Percentiles rank a stretch among this genome's conserved stretches.
Conservation (phyloP, 2,888 invertebrate species). For the Agonopterix subpropinquella region DNA sequence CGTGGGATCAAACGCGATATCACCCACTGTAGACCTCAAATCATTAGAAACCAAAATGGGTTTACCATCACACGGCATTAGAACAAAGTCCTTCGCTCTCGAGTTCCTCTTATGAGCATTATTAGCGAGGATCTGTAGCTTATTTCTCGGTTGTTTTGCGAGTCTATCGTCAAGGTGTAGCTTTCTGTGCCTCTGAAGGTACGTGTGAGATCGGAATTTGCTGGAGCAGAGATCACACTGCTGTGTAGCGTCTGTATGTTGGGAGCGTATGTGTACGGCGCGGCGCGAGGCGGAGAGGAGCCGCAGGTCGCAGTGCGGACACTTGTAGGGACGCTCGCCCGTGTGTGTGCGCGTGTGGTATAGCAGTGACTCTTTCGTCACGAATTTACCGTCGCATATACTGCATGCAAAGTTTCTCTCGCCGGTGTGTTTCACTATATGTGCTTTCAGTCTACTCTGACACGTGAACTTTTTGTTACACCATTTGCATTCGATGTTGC, state of each 20-base stretch:
- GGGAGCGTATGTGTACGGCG: constrained; percentile 45
- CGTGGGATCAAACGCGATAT: no score
- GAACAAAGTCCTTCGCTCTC: background rate
- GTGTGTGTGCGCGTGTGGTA: constrained; percentile 62
- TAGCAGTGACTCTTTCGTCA: constrained; percentile 51
- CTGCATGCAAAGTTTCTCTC: constrained; percentile 51
- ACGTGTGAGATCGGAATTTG: constrained; percentile 37
- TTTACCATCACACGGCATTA: background rate
- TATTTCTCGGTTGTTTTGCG: background rate
- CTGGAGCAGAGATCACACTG: constrained; percentile 45
- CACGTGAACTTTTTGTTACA: constrained; percentile 60
- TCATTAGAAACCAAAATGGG: no score
- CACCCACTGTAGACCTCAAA: no score
- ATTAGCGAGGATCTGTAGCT: background rate
- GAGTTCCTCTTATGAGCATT: background rate
- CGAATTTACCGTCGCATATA: constrained; percentile 49
- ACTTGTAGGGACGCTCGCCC: constrained; percentile 55
- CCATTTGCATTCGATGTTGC: constrained; percentile 52
- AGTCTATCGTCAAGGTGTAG: constrained; percentile 13
- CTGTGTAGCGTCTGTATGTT: constrained; percentile 33
- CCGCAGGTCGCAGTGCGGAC: constrained; percentile 39
- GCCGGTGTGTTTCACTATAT: constrained; percentile 56
- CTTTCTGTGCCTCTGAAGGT: constrained; percentile 40
- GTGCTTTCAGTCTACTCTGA: constrained; percentile 52
- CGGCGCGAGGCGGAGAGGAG: constrained; percentile 54